Percentiles rank a stretch among this genome's conserved stretches.
These are phyloP conservation scores for Dryomyza anilis DNA, from an alignment of 2,888 invertebrate species.

Conservation along the genomic window DNA sequence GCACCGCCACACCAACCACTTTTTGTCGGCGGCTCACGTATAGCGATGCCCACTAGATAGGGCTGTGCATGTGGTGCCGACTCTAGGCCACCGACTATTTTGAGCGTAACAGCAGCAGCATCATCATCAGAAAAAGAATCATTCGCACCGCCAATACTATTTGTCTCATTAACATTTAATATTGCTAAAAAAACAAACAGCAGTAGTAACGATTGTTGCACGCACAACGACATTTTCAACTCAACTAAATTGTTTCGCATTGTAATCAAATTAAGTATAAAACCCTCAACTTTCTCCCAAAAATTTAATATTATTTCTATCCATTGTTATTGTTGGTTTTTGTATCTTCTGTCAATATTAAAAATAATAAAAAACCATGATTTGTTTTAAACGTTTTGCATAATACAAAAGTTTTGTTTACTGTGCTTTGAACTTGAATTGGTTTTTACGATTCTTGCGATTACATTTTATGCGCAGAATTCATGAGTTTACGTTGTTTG, in stretches of 20 bases:
- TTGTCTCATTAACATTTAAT: not conserved
- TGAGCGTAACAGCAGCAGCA: not conserved
- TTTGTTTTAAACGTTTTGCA: too few relatives aligned
- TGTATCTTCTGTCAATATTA: too few relatives aligned
- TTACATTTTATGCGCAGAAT: not conserved
- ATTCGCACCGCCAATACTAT: too few relatives aligned
- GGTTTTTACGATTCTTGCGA: not conserved
- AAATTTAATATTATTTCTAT: too few relatives aligned
- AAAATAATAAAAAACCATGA: too few relatives aligned
- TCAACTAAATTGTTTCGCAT: not conserved
- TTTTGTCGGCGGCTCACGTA: slow-evolving; percentile 45
- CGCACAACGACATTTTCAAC: not conserved
- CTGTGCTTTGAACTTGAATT: slow-evolving; percentile 8
- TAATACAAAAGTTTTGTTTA: not conserved
- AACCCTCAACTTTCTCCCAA: too few relatives aligned
- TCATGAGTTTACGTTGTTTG: too few relatives aligned
- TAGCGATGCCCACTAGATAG: slow-evolving; percentile 51
- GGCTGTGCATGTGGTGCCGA: slow-evolving; percentile 50
- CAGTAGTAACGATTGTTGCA: not conserved
- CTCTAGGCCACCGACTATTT: slow-evolving; percentile 46
- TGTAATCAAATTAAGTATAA: too few relatives aligned
- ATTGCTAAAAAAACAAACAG: not conserved
- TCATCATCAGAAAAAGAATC: too few relatives aligned
- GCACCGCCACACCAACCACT: slow-evolving; percentile 54
- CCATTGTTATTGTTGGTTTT: too few relatives aligned